Conservation (phyloP, 2,113 vertebrate species). For the Fregata magnificens region DNA sequence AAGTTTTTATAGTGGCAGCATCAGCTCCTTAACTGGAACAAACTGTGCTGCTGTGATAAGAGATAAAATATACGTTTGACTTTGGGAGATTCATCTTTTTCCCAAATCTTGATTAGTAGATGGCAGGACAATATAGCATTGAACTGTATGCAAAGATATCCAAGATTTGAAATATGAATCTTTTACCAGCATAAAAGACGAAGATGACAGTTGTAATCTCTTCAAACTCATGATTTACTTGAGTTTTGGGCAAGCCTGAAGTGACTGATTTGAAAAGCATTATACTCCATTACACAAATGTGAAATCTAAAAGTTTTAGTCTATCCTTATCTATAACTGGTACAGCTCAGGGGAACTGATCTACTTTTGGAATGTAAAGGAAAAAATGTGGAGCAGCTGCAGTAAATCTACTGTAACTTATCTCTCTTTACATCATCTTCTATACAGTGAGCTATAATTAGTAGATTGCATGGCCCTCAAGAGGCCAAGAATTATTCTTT, state of each 20-base stretch:
- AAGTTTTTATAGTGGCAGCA: background rate
- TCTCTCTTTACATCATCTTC: background rate
- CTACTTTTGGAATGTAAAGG: slow-evolving; percentile 10
- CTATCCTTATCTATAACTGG: slow-evolving; percentile 25
- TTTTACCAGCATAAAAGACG: slow-evolving; percentile 46
- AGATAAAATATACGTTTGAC: slow-evolving; percentile 44
- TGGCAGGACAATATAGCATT: slow-evolving; percentile 57
- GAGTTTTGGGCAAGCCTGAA: slow-evolving; percentile 50
- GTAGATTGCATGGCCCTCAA: background rate
- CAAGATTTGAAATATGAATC: slow-evolving; percentile 56
- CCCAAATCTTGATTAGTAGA: slow-evolving; percentile 59
- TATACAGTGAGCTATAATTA: background rate
- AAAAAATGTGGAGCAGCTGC: background rate
- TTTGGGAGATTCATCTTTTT: slow-evolving; percentile 43
- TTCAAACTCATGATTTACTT: slow-evolving; percentile 65
- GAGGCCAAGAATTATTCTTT: background rate
- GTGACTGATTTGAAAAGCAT: slow-evolving; percentile 56
- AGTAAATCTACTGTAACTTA: background rate
- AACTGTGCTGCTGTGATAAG: slow-evolving; percentile 31
- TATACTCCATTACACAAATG: slow-evolving; percentile 21
- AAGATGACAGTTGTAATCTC: slow-evolving; percentile 65
- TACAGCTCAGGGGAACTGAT: background rate
- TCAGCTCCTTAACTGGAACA: background rate
- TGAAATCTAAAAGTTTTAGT: slow-evolving; percentile 39
- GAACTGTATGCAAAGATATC: slow-evolving; percentile 54